Conservation (phyloP, 1,140 invertebrate genomes). For the Drosophila sturtevanti region DNA sequence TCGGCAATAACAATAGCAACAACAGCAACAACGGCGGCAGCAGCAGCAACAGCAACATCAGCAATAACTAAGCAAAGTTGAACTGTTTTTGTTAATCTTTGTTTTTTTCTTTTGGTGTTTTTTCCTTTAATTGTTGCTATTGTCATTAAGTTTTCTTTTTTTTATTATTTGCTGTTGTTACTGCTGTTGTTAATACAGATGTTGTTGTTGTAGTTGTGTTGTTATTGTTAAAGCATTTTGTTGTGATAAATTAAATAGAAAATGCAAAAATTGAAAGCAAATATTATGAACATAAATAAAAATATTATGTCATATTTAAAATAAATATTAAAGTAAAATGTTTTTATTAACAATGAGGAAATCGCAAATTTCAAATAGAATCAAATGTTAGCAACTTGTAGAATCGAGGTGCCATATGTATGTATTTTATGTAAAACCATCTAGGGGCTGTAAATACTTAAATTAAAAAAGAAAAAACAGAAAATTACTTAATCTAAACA, state of each 20-base stretch:
- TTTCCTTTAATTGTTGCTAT: slow-evolving; percentile 1
- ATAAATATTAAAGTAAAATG: slow-evolving; percentile 34
- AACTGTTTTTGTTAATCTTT: slow-evolving; percentile 27
- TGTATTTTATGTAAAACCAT: slow-evolving; percentile 20
- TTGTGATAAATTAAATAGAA: slow-evolving; percentile 73
- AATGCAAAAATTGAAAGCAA: slow-evolving; percentile 45
- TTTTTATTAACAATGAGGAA: neutral
- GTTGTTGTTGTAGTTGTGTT: slow-evolving; percentile 62
- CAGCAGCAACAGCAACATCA: slow-evolving; percentile 34
- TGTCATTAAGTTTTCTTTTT: slow-evolving; percentile 24
- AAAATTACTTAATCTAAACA: slow-evolving; percentile 33
- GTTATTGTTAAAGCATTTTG: slow-evolving; percentile 77
- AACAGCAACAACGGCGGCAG: slow-evolving; percentile 11
- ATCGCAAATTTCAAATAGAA: slow-evolving; percentile 28
- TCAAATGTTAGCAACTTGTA: slow-evolving; percentile 66
- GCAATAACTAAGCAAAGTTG: slow-evolving; percentile 60
- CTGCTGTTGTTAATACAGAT: slow-evolving; percentile 42
- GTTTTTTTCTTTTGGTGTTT: slow-evolving; percentile 4
- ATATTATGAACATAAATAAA: slow-evolving; percentile 35
- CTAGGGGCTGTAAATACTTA: slow-evolving; percentile 60
- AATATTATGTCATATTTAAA: slow-evolving; percentile 52
- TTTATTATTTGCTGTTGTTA: slow-evolving; percentile 20
- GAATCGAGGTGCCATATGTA: slow-evolving; percentile 56
- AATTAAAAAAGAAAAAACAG: slow-evolving; percentile 9
- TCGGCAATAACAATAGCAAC: slow-evolving; percentile 32